Base-by-base conservation (phyloP, 1,140 invertebrate species). In the Stegodyphus mimosarum region DNA sequence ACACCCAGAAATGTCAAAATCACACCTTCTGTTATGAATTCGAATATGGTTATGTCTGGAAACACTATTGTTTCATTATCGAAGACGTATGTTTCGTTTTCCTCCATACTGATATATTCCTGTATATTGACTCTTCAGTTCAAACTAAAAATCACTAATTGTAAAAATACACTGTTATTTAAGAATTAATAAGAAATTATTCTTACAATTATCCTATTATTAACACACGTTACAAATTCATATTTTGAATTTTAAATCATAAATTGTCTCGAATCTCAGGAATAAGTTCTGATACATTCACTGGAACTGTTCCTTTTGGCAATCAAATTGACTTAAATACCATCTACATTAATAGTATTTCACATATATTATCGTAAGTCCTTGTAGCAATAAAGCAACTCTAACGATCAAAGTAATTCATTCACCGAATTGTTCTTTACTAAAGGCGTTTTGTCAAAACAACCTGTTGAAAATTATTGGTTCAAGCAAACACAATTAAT, bases 21-120 rank as follows among this genome's bases (percentile, higher is more conserved):
- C 10, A 67, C 78, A 50, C 86, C 86, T 53, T 76, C 73, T 9
- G 86, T 76, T 15, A 77, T 50, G 11, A 83, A 77, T 66, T 86
- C 83, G 18, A 86, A 86, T 49, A 73, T 71, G 13, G 74, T 86
- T 13, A 86, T 86, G 3, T 78, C 83, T 48, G 83, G 83, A 1
- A 78, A 70, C 10, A n/a, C 49, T 3, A 78, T 10, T 7, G 83
- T 86, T 2, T 72, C 17, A 13, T 86, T 86, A 15, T 77, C 83
- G 48, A 33, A 78, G 6, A 33, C 17, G 69, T 60, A 77, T 6
- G 83, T 13, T 6, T 66, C 55, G 66, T 86, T 86, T 7, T 78
- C 83, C 7, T 74, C 71, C 79, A 83, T 83, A 17, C 6, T 67
- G 33, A 33, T 33, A 33, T 33, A 33, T 33, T 33, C 33, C 33